A percentile compares a stretch with the other conserved stretches of the same genome.
These are phyloP conservation scores for Xiphophorus birchmanni DNA, from an alignment of 2,797 vertebrate species.

Conservation along the genomic window DNA sequence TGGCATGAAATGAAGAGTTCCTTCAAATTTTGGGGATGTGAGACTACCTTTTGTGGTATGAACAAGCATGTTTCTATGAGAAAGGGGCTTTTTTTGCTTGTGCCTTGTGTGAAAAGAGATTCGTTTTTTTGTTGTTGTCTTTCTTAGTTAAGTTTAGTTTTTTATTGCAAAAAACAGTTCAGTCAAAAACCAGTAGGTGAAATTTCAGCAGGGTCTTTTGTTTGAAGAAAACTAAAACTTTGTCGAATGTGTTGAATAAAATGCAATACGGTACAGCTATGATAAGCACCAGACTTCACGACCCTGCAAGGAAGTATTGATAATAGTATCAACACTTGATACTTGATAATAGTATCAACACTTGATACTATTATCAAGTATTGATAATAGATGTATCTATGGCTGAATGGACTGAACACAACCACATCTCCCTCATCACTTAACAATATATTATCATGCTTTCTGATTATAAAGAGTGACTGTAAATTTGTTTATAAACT, in stretches of 20 bases:
- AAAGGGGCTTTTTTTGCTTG: conserved; percentile 59
- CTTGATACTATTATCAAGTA: too few relatives aligned
- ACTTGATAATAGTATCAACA: too few relatives aligned
- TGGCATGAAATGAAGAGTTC: conserved; percentile 62
- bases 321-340: too few relatives aligned
- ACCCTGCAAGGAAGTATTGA: too few relatives aligned
- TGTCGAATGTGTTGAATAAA: background rate
- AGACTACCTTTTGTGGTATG: conserved; percentile 64
- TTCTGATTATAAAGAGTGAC: conserved; percentile 23
- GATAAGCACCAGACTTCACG: too few relatives aligned
- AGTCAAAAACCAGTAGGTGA: background rate
- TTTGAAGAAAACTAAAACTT: background rate
- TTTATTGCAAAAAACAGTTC: conserved; percentile 37
- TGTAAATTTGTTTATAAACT: background rate
- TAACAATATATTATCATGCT: conserved; percentile 16
- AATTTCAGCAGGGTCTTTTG: background rate
- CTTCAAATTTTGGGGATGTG: conserved; percentile 71
- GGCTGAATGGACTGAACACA: too few relatives aligned
- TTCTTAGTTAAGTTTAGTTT: conserved; percentile 1
- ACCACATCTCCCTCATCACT: background rate
- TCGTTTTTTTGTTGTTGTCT: too few relatives aligned
- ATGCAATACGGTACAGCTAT: background rate
- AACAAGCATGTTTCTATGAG: conserved; percentile 54
- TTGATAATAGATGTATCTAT: too few relatives aligned
- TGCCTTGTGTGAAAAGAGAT: conserved; percentile 25